Base-by-base conservation (phyloP, 2,888 invertebrate genomes). In the Pollenia griseotomentosa region DNA sequence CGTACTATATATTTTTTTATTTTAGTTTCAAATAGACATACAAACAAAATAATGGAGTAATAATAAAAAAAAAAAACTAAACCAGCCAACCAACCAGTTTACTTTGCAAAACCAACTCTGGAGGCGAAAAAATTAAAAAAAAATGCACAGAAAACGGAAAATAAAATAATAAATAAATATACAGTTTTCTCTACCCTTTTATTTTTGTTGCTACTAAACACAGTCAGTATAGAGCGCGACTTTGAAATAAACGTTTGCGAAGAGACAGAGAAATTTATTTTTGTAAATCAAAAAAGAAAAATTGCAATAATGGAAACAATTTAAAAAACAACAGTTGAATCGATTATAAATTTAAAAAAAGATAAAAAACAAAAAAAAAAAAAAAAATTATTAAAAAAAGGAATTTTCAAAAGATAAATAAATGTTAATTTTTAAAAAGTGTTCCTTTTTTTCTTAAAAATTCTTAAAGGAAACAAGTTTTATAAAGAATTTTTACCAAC, bases 161-260 rank as follows among this genome's bases (percentile, higher is more conserved):
- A 83, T 80, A 73, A 81, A 84, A 85, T 77, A 77, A 81, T 75
- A 89, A 90, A 90, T 85, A 86, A 89, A 89, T 33, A 33, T 91
- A 90, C 90, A 89, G 90, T 91, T 90, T 91, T 92, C 91, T 92
- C 92, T 92, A 92, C 92, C 92, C 92, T 91, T 91, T 90, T 71
- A 81, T 78, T 74, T 87, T 87, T 87, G 81, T 87, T 78, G 84
- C 87, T 84, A 53, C 73, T 78, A 81, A 81, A 84, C 81, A 74
- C 81, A 84, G 84, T 82, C 92, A 92, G 92, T 92, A 89, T 89
- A 90, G 90, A 92, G 91, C 92, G 92, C 90, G 92, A 91, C 92
- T 92, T 92, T 91, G 92, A 90, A 91, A 90, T 91, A 92, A 88
- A 88, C 89, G 89, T 89, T 89, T 87, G 88, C 80, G 33, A 16